A percentile compares a stretch with the other conserved stretches of the same genome.
Conservation (phyloP, 2,888 invertebrate genomes). For the Phyllotreta cruciferae region DNA sequence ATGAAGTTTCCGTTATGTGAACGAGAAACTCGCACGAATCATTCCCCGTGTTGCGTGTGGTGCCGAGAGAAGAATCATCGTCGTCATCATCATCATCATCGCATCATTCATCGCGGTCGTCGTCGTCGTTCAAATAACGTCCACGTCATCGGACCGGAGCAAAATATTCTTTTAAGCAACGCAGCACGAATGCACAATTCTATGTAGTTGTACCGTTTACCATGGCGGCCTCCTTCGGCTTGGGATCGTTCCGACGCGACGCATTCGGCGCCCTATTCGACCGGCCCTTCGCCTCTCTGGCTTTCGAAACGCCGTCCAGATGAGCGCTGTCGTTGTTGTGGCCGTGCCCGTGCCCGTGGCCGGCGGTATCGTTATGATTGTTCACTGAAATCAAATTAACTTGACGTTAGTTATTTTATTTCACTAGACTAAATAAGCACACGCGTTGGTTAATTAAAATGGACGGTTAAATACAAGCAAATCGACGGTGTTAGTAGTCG, state of each 20-base stretch:
- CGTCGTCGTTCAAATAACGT: too few species aligned
- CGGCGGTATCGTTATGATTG: slow-evolving; percentile 34
- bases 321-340: slow-evolving; percentile 35
- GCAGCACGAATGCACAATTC: slow-evolving; percentile 31
- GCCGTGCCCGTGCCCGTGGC: slow-evolving; percentile 22
- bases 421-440: slow-evolving; percentile 13
- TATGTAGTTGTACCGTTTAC: slow-evolving; percentile 71
- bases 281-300: slow-evolving; percentile 54
- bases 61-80: too few species aligned
- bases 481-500: too few species aligned
- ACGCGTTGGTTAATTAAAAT: too few species aligned
- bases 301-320: slow-evolving; percentile 41
- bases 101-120: too few species aligned
- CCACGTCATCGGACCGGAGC: slow-evolving; percentile 3
- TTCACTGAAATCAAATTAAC: slow-evolving; percentile 48
- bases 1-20: not conserved
- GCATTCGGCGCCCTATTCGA: slow-evolving; percentile 54
- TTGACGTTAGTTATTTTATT: too few species aligned
- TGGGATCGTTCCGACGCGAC: slow-evolving; percentile 58
- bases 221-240: slow-evolving; percentile 70
- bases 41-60: not conserved
- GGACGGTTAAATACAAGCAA: too few species aligned
- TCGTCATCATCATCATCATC: too few species aligned
- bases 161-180: slow-evolving; percentile 6
- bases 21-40: too few species aligned